A percentile compares a stretch with the other conserved stretches of the same genome.
Evolutionary conservation across 1,140 invertebrate genomes (phyloP).

Genomic region (Bombyx mori): DNA sequence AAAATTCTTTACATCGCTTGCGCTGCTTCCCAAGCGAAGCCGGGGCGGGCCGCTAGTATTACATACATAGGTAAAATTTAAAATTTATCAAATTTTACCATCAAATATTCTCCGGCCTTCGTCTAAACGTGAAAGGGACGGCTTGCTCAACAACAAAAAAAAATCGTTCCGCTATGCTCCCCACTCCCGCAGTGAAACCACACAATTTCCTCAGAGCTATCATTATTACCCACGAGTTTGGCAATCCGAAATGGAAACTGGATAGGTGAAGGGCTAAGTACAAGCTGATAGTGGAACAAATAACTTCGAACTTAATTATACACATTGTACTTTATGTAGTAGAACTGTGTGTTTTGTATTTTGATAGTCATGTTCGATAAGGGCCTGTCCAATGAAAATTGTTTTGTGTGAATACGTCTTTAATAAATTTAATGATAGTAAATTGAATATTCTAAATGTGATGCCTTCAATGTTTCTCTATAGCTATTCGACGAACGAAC

Average conservation of each 20-base stretch:
- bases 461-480: too few species aligned
- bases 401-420: too few species aligned
- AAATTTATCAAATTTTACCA: too few species aligned
- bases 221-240: slow-evolving; percentile 51
- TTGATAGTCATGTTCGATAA: slow-evolving; percentile 6
- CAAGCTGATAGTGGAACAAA: slow-evolving; percentile 54
- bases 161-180: neutral
- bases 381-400: neutral
- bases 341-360: neutral
- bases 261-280: slow-evolving; percentile 61
- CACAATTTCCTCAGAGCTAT: slow-evolving; percentile 24
- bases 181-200: slow-evolving; percentile 24
- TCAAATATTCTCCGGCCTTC: too few species aligned
- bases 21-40: too few species aligned
- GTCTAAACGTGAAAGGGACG: too few species aligned
- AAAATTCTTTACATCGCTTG: too few species aligned
- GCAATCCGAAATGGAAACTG: slow-evolving; percentile 55
- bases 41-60: too few species aligned
- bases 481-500: too few species aligned
- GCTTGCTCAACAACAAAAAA: neutral
- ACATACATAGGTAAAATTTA: too few species aligned
- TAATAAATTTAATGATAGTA: too few species aligned
- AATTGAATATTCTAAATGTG: too few species aligned
- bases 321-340: slow-evolving; percentile 27
- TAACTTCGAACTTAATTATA: slow-evolving; percentile 42